A percentile compares a stretch with the other conserved stretches of the same genome.
Conservation (phyloP, 2,113 vertebrate genomes). For the Pyxicephalus adspersus region DNA sequence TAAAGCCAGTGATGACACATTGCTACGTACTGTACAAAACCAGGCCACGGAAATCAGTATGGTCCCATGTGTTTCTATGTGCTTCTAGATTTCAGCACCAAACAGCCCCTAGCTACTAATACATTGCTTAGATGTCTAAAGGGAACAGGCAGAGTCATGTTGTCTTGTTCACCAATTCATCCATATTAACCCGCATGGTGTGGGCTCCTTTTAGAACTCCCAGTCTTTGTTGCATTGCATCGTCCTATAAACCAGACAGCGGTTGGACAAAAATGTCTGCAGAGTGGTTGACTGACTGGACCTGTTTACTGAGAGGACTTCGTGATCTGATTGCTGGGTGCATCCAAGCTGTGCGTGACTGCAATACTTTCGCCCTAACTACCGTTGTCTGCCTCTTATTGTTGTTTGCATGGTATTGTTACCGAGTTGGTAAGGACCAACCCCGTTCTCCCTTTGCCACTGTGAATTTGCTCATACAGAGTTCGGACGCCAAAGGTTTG, state of each 20-base stretch:
- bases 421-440: conserved; percentile 93
- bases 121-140: conserved; percentile 12
- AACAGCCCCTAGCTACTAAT: conserved; percentile 28
- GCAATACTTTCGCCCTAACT: conserved; percentile 80
- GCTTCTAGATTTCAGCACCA: neutral
- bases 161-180: conserved; percentile 34
- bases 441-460: conserved; percentile 74
- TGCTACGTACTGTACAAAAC: conserved; percentile 11
- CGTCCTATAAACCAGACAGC: neutral
- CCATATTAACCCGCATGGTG: conserved; percentile 57
- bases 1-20: conserved; percentile 9
- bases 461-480: conserved; percentile 72
- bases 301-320: conserved; percentile 87
- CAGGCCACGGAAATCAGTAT: conserved; percentile 32
- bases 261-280: conserved; percentile 67
- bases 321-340: conserved; percentile 85
- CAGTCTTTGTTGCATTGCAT: conserved; percentile 62
- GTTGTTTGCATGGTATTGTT: conserved; percentile 96
- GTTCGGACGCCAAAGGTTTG: conserved; percentile 71
- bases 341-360: conserved; percentile 92
- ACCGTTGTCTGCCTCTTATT: conserved; percentile 83
- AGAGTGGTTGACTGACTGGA: conserved; percentile 78
- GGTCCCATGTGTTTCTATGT: neutral
- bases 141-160: conserved; percentile 54
- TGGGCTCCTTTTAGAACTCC: conserved; percentile 63